Conservation (phyloP, 2,113 vertebrate species). For the Chaetorhynchus papuensis region DNA sequence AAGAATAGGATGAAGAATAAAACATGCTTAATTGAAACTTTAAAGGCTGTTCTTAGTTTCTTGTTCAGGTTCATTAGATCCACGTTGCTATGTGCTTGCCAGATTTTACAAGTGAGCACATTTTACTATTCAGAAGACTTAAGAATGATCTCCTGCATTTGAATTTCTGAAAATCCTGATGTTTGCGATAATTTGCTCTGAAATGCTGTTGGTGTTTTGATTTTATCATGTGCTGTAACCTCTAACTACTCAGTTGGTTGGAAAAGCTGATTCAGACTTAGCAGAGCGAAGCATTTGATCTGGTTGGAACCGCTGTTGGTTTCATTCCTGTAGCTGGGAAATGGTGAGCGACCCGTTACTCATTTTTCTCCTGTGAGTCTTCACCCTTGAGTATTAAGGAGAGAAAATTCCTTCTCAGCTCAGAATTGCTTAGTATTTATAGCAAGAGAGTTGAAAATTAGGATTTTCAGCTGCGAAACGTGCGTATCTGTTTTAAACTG, state of each 20-base stretch:
- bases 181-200: not conserved
- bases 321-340: not conserved
- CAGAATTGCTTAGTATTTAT: not conserved
- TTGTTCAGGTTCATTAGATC: not conserved
- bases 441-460: not conserved
- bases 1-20: not conserved
- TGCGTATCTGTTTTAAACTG: not conserved
- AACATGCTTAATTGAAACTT: not conserved
- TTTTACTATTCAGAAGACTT: not conserved
- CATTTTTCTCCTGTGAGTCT: not conserved
- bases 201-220: not conserved
- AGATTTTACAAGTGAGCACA: not conserved
- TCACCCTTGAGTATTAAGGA: not conserved
- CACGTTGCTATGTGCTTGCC: not conserved
- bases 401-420: not conserved
- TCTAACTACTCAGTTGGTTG: not conserved
- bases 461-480: not conserved
- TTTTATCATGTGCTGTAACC: not conserved
- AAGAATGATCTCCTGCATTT: not conserved
- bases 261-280: conserved; percentile 20
- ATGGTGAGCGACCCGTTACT: not conserved
- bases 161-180: not conserved
- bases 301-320: not conserved
- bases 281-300: not conserved
- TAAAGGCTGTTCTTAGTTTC: not conserved